A percentile compares a stretch with the other conserved stretches of the same genome.
phyloP scores from a whole-genome alignment of 1,140 invertebrate genomes.

The Euborellia annulipes region DNA sequence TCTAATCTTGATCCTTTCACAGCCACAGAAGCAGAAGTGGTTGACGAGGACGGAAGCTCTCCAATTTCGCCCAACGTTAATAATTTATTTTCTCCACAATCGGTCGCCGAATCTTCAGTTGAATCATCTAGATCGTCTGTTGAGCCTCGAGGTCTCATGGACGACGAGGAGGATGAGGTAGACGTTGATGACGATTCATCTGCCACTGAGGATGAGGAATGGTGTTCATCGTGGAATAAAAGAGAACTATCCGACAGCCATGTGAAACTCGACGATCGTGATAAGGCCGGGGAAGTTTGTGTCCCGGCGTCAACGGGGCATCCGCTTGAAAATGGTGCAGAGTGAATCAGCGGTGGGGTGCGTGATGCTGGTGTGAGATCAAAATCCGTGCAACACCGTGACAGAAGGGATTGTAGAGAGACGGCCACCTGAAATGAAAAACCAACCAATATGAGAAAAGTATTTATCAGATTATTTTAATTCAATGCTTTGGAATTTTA shows the following conservation, averaged over 20 bases:
- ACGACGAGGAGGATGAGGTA: slow-evolving; percentile 18
- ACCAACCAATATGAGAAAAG: no score
- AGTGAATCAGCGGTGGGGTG: slow-evolving; percentile 22
- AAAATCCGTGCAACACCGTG: slow-evolving; percentile 26
- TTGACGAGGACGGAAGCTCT: background rate
- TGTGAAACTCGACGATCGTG: slow-evolving; percentile 34
- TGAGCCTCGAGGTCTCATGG: no score
- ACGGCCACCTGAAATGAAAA: slow-evolving; percentile 24
- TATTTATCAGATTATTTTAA: no score
- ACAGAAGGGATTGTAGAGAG: slow-evolving; percentile 27
- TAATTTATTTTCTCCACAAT: no score
- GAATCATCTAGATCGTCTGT: no score
- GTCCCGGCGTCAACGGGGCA: slow-evolving; percentile 20
- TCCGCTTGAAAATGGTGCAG: background rate
- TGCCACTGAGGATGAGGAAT: slow-evolving; percentile 11
- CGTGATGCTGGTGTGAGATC: slow-evolving; percentile 26
- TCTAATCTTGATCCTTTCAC: slow-evolving; percentile 14
- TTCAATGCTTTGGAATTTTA: no score
- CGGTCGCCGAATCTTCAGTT: no score
- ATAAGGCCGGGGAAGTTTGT: slow-evolving; percentile 35
- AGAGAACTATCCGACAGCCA: slow-evolving; percentile 33
- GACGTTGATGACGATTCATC: slow-evolving; percentile 32
- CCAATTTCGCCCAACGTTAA: no score
- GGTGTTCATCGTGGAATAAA: background rate
- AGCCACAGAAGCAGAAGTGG: background rate